Evolutionary conservation across 92 coral and sea anemone species (phyloP), one percentile per base, ranked within the genome.

Genomic region (Montipora capitata): DNA sequence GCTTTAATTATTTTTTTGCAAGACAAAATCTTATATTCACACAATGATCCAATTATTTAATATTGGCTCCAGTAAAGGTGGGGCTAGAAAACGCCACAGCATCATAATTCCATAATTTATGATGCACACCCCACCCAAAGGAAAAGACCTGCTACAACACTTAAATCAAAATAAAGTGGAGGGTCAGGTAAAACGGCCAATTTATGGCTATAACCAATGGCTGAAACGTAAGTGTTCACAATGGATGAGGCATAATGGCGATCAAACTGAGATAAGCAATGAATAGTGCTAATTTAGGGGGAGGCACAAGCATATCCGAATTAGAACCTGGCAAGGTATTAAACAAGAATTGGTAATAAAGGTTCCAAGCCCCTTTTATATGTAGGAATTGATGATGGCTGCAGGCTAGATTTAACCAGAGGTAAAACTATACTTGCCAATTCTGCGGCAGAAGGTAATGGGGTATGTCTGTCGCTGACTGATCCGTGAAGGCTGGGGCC

Each of bases 401-500:
- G 88, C 13, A 88, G 57, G 61, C 89, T 84, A 3, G 83, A 88
- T 7, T 68, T 5, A 12, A 74, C 12, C 38, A 82, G 71, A 13
- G 11, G 45, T 15, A 45, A 40, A 14, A 88, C 83, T 58, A 74
- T 88, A 63, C 20, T 10, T 39, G 74, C 89, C 89, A 84, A 41
- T 71, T 72, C 70, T 79, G 91, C 67, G 86, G 91, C 86, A 40
- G 86, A 79, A 78, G 76, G 4, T 77, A 66, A 16, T 40, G 58
- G 10, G 75, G 77, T 4, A 87, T 78, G 78, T 65, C 78, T n/a
- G 91, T 78, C 54, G 86, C 85, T 6, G 70, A n/a, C 45, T 27
- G 59, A 61, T 80, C 78, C 87, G 80, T 87, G 78, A 4, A 10
- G 15, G 86, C 7, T 15, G 91, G 87, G 15, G 87, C 91, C 81